Percentiles rank a stretch among this genome's conserved stretches.
Evolutionary conservation across 2,113 vertebrate species (phyloP).

Genomic region (Coreoperca whiteheadi): DNA sequence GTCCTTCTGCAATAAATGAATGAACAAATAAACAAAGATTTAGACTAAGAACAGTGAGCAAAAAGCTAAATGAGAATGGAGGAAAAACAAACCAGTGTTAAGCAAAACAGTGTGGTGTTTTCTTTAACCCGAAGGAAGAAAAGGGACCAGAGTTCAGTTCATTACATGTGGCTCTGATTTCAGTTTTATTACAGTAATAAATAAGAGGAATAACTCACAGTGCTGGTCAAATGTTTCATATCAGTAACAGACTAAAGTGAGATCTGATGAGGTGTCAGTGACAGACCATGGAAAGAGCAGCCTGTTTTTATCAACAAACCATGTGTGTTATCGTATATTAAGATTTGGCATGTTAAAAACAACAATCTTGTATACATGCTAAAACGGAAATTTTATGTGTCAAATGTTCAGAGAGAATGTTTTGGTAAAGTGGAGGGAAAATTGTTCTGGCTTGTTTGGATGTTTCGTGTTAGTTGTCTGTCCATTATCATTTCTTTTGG

Average conservation of each 20-base stretch:
- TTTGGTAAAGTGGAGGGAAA: background rate
- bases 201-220: background rate
- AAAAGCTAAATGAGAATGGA: background rate
- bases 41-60: too few species aligned
- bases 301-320: background rate
- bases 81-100: background rate
- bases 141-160: background rate
- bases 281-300: background rate
- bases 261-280: conserved; percentile 4
- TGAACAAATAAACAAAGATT: background rate
- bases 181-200: background rate
- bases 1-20: background rate
- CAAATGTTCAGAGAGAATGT: background rate
- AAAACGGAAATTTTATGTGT: background rate
- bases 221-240: background rate
- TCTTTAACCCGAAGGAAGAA: background rate
- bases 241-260: background rate
- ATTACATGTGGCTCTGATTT: conserved; percentile 26
- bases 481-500: background rate
- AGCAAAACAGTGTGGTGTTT: background rate
- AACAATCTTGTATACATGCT: too few species aligned
- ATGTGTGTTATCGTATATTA: background rate
- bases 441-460: background rate
- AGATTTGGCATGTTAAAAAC: background rate
- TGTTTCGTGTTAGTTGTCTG: background rate